These are phyloP conservation scores for Xestia xanthographa DNA, from an alignment of 2,888 invertebrate genomes.

Conservation along the genomic window DNA sequence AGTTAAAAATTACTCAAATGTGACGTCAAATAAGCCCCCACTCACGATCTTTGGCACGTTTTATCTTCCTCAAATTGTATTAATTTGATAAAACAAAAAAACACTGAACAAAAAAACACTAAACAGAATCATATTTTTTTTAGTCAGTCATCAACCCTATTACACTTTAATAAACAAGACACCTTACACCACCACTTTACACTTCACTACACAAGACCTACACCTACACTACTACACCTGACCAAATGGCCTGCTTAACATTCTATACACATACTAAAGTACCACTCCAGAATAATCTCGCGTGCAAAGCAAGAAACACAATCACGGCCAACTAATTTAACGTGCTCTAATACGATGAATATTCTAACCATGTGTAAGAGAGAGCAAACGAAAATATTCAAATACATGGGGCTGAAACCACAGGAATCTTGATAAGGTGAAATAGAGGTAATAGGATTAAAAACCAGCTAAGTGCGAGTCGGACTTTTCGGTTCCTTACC, in stretches of 20 bases:
- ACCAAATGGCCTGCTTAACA: conserved; percentile 37
- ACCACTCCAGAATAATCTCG: conserved; percentile 39
- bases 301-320: conserved; percentile 49
- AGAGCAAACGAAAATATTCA: conserved; percentile 61
- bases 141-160: too few relatives aligned
- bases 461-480: not conserved
- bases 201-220: not conserved
- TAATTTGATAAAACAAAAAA: too few relatives aligned
- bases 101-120: too few relatives aligned
- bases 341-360: conserved; percentile 45
- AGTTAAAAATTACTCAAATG: too few relatives aligned
- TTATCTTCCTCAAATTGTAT: too few relatives aligned
- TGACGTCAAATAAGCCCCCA: too few relatives aligned
- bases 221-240: too few relatives aligned
- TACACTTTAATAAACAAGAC: too few relatives aligned
- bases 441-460: not conserved
- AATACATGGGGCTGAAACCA: conserved; percentile 53
- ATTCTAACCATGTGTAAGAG: conserved; percentile 49
- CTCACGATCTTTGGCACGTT: too few relatives aligned
- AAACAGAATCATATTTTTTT: too few relatives aligned
- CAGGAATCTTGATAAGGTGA: not conserved
- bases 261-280: conserved; percentile 36
- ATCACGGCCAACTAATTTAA: conserved; percentile 38
- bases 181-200: too few relatives aligned
- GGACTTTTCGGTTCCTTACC: too few relatives aligned